Evolutionary conservation across 2,888 invertebrate species (phyloP).

Genomic region (Drosophila phalerata): DNA sequence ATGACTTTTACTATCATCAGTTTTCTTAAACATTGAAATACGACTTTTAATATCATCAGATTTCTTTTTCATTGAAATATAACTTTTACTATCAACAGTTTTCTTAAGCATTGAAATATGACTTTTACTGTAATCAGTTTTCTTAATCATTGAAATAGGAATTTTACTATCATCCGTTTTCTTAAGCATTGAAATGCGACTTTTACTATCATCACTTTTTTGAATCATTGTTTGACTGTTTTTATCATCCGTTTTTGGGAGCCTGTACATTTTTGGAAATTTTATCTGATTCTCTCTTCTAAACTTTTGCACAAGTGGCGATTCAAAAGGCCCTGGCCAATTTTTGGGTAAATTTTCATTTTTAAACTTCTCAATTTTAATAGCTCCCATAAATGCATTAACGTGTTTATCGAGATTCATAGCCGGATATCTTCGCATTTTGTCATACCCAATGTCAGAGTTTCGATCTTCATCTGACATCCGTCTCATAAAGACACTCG

Average conservation of each 20-base stretch:
- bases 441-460: background rate
- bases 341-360: background rate
- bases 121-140: too few species aligned
- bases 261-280: background rate
- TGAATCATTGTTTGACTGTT: background rate
- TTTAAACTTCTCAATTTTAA: background rate
- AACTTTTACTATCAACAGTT: background rate
- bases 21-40: too few species aligned
- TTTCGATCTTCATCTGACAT: background rate
- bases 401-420: background rate
- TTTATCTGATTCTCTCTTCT: background rate
- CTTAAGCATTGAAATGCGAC: too few species aligned
- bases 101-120: background rate
- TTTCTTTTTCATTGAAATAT: background rate
- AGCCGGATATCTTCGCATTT: background rate
- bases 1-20: too few species aligned
- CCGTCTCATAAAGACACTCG: background rate
- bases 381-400: background rate
- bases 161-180: background rate
- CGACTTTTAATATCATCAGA: too few species aligned
- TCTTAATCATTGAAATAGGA: too few species aligned
- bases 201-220: too few species aligned
- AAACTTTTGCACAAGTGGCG: background rate
- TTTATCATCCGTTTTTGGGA: background rate
- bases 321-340: conserved; percentile 5